Evolutionary conservation across 2,797 vertebrate genomes (phyloP).

Genomic region (Agapornis canus): DNA sequence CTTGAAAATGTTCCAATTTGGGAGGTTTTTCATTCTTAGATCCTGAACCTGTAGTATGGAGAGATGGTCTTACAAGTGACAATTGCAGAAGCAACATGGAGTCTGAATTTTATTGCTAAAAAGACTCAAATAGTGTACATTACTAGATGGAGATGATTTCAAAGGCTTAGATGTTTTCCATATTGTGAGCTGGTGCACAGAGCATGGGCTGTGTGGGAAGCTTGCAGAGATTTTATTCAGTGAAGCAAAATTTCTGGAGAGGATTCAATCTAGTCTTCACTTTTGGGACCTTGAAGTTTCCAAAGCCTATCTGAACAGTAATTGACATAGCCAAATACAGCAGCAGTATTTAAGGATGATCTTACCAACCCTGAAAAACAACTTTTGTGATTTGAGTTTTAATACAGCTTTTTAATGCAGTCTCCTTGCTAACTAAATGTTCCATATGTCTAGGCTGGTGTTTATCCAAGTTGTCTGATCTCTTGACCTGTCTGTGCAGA

Average conservation of each 20-base stretch:
- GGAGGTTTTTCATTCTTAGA: background rate
- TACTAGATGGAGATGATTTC: background rate
- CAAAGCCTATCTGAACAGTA: background rate
- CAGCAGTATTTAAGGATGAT: background rate
- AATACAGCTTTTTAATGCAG: background rate
- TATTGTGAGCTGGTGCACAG: background rate
- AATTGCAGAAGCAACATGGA: background rate
- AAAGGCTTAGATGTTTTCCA: background rate
- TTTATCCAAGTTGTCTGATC: background rate
- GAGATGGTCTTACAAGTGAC: background rate
- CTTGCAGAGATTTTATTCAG: constrained; percentile 17
- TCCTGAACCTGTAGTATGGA: background rate
- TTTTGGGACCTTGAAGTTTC: background rate
- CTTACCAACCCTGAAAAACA: background rate
- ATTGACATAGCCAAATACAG: background rate
- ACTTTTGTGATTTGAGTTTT: background rate
- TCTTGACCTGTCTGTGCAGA: background rate
- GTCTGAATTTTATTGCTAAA: background rate
- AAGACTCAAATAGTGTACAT: background rate
- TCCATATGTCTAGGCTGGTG: constrained; percentile 2
- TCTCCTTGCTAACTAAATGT: background rate
- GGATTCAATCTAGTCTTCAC: background rate
- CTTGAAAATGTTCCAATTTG: background rate
- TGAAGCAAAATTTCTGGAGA: constrained; percentile 5
- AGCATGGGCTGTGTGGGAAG: background rate